Evolutionary conservation across 2,888 invertebrate species (phyloP), one percentile per base, ranked within the genome.

Genomic region (Patella pellucida): DNA sequence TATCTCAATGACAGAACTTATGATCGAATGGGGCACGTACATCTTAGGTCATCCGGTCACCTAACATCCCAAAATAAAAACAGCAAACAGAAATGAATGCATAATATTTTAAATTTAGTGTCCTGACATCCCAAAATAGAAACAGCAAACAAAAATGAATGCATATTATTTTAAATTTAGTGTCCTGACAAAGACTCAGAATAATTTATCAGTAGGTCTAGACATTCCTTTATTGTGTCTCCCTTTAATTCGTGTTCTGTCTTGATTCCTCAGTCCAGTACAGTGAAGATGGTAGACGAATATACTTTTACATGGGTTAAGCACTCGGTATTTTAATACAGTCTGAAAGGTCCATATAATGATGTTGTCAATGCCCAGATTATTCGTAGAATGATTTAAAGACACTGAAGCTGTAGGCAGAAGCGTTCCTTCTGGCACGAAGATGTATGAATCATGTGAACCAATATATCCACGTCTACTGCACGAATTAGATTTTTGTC

Each of bases 251-350:
- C 41, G 41, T 70, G n/a, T 19, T 41, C 68, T 75, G 27, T 23
- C 51, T 12, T 19, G n/a, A 52, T 41, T 31, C 16, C 75, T 54
- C 16, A 75, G n/a, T 1, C 11, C 51, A 14, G 71, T 67, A 67
- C 75, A 75, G 31, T 75, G 75, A 16, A 71, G 16, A 67, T 75
- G 75, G 16, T 71, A 75, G 16, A 75, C 50, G 67, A 67, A 51
- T 23, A 75, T 54, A 9, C 71, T 67, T 69, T 75, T 75, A 67
- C 75, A 75, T n/a, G 75, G 75, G 71, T 75, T 75, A 51, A 75
- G 71, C 7, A 75, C 75, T 14, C 15, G n/a, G 27, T 71, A 75
- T 16, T 62, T 15, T 16, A 75, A 56, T 15, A 68, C 27, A 52
- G 41, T 56, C 16, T 75, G 19, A 51, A 75, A 75, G 41, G 71